Percentiles rank a stretch among this genome's conserved stretches.
These are phyloP conservation scores for Oreamnos americanus DNA, from an alignment of 2,113 vertebrate species.

Conservation along the genomic window DNA sequence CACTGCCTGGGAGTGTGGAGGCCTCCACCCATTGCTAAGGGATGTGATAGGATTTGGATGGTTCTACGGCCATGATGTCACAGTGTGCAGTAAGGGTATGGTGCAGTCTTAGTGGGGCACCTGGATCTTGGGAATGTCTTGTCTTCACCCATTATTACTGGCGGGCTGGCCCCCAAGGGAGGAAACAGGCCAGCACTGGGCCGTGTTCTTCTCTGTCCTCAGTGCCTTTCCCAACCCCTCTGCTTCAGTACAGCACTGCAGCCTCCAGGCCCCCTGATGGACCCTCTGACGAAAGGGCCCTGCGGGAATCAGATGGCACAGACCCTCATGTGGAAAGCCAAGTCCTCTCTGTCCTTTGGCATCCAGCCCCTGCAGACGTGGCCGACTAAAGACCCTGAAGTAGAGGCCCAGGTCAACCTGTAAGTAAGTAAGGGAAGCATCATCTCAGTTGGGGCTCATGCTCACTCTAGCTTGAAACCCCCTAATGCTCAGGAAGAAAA, in stretches of 20 bases:
- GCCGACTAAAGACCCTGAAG: conserved; percentile 64
- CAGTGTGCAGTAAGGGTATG: no score
- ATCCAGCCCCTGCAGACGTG: conserved; percentile 71
- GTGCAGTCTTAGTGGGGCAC: background rate
- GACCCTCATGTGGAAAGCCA: conserved; percentile 70
- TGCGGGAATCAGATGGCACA: conserved; percentile 68
- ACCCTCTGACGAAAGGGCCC: conserved; percentile 59
- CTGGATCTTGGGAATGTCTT: background rate
- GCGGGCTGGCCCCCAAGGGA: background rate
- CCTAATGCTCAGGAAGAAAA: background rate
- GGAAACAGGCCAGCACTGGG: background rate
- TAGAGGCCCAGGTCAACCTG: conserved; percentile 76
- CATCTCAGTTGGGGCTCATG: background rate
- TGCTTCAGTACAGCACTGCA: conserved; percentile 45
- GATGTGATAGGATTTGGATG: background rate
- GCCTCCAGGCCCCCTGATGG: conserved; percentile 62
- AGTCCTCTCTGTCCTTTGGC: conserved; percentile 72
- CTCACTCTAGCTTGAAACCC: background rate
- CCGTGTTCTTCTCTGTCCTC: background rate
- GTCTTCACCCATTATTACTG: background rate
- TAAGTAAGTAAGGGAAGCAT: conserved; percentile 72
- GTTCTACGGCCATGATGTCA: background rate
- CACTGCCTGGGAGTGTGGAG: background rate
- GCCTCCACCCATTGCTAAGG: background rate
- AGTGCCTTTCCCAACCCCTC: conserved; percentile 35